Evolutionary conservation across 2,888 invertebrate genomes (phyloP), one percentile per base, ranked within the genome.

Genomic region (Artemia sp.): DNA sequence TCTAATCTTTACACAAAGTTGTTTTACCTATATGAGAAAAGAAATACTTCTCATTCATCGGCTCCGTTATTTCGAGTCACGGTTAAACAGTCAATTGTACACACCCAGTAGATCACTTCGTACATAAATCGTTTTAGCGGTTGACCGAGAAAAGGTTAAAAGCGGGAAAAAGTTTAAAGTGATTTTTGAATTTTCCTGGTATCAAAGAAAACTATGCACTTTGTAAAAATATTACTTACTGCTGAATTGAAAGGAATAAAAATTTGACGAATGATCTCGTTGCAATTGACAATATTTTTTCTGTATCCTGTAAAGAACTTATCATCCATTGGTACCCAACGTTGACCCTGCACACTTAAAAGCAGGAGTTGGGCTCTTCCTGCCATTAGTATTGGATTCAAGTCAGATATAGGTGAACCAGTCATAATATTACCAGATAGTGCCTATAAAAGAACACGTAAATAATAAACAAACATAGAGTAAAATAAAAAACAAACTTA

Each of bases 371-470:
- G 67, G 6, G 72, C 69, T 19, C 82, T 81, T 70, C 86, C 85
- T 0, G 95, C 91, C 82, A 92, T 85, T 72, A 95, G 83, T 74
- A 96, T 85, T 0, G 95, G 95, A 79, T 92, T 92, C 76, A 96
- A 82, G 80, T 97, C 96, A 0, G 95, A 94, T 77, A 96, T 95
- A 0, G 96, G 95, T 79, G 94, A 95, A 14, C 91, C 90, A 0
- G 94, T 94, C 81, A 94, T 87, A 72, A 96, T 89, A 78, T 96
- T 95, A 51, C 96, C 95, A 52, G 89, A 92, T 51, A 96, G 80
- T 12, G 90, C 86, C 84, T 85, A 75, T 50, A 76, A 73, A 19
- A 1, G 4, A 38, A 38, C 38, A 38, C 2, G 38, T 38, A 96
- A 82, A 80, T 97, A 96, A 0, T 95, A 6, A 2, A 38, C 6